Evolutionary conservation across 2,797 vertebrate species (phyloP), one percentile per base, ranked within the genome.

Genomic region (Uromys caudimaculatus): DNA sequence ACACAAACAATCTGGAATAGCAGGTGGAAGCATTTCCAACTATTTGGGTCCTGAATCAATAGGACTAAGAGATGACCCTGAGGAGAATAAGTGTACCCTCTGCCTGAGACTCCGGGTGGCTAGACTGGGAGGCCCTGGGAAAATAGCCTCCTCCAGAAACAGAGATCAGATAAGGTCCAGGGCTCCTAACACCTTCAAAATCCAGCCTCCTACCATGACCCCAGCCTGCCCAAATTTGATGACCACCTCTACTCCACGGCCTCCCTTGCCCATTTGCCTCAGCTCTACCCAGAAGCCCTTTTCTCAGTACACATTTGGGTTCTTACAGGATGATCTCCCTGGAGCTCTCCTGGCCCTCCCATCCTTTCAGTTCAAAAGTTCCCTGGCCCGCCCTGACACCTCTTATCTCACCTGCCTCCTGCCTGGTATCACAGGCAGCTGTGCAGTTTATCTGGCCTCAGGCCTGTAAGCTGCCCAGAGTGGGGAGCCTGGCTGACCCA

Each of bases 401-500:
- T 71, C 91, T 97, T 97, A 98, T 95, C 96, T n/a, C 64, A 85
- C 50, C 90, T 44, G 86, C 95, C 95, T 95, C 62, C 93, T 97
- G 93, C 17, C 75, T 23, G 1, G 0, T 96, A 92, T 97, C 95
- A 2, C 1, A 1, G 62, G 47, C 95, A 95, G 95, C 87, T 95
- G 93, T 83, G 44, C 13, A 0, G 73, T 78, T 96, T 97, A 97
- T 97, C 96, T 91, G 6, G 6, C 38, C 50, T 44, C 11, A 1
- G 41, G 86, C 29, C 93, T 14, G 4, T 8, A 17, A 58, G 44
- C 47, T 17, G 77, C 78, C 92, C 13, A 1, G 27, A 58, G 86
- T 35, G 67, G 78, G 69, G 67, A 89, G 27, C 41, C 2, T 3
- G 32, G 76, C 73, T 84, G 94, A 58, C 87, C 93, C 93, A 76